Percentiles rank a stretch among this genome's conserved stretches.
Conservation (phyloP, 2,113 vertebrate genomes). For the Callionymus lyra region DNA sequence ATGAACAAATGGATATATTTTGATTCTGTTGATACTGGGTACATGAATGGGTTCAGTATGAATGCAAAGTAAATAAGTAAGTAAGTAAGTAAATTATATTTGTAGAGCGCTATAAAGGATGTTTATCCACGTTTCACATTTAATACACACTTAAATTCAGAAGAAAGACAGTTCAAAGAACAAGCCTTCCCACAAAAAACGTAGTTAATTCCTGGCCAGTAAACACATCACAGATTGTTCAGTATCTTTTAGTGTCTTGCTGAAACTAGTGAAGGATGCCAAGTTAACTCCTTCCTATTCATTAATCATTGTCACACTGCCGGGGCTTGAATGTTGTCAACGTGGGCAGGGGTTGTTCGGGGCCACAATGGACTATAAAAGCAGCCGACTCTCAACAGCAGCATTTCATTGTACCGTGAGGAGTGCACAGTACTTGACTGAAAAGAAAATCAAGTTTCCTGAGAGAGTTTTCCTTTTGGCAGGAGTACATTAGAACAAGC, state of each 20-base stretch:
- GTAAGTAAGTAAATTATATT: no score
- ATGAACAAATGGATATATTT: no score
- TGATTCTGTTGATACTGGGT: no score
- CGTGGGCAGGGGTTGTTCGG: conserved; percentile 14
- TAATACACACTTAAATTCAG: no score
- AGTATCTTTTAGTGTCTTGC: conserved; percentile 23
- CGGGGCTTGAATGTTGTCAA: conserved; percentile 15
- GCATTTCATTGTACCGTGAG: conserved; percentile 58
- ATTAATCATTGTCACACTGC: conserved; percentile 30
- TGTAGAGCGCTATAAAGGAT: no score
- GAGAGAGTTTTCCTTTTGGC: conserved; percentile 59
- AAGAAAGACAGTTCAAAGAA: no score
- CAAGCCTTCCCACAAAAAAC: no score
- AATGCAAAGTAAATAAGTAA: no score
- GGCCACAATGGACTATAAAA: conserved; percentile 31
- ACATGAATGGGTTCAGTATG: neutral
- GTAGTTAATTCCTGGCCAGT: conserved; percentile 9
- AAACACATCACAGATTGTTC: conserved; percentile 39
- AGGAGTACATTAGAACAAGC: conserved; percentile 27
- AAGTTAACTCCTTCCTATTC: conserved; percentile 35
- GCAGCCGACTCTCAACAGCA: conserved; percentile 37
- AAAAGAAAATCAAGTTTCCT: conserved; percentile 60
- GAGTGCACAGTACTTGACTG: conserved; percentile 31
- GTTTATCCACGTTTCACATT: no score
- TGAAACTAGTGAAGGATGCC: conserved; percentile 25